These are phyloP conservation scores for Entomobrya multifasciata DNA, from an alignment of 2,888 invertebrate species.

Conservation along the genomic window DNA sequence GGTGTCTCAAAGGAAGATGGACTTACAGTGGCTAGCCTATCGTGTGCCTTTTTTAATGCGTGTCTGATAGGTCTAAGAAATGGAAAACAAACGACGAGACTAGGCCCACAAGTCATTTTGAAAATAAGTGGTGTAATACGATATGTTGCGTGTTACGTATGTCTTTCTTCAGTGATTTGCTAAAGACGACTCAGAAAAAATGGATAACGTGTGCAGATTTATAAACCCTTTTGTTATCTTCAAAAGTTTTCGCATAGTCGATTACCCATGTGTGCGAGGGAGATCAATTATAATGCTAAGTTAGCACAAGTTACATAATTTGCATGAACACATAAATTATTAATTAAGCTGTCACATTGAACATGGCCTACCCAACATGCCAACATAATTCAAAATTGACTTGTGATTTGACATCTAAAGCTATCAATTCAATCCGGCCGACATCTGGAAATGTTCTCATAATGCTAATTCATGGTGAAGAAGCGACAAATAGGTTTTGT, in stretches of 20 bases:
- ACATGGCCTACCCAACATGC: background rate
- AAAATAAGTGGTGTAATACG: too few relatives aligned
- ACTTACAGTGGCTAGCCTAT: slow-evolving; percentile 14
- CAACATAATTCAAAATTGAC: background rate
- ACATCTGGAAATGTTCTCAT: slow-evolving; percentile 10
- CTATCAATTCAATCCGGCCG: too few relatives aligned
- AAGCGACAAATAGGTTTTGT: background rate
- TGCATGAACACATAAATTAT: background rate
- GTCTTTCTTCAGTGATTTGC: background rate
- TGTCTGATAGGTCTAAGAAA: background rate
- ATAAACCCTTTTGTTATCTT: background rate
- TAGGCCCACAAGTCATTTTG: slow-evolving; percentile 22
- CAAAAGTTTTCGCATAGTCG: background rate
- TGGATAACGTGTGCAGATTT: background rate
- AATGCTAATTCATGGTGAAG: background rate
- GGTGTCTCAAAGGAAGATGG: too few relatives aligned
- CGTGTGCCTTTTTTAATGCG: slow-evolving; percentile 1
- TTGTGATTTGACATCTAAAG: too few relatives aligned
- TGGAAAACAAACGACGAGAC: background rate
- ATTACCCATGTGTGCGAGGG: too few relatives aligned
- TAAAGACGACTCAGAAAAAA: background rate
- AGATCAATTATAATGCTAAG: background rate
- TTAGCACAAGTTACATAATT: too few relatives aligned
- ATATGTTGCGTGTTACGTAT: too few relatives aligned
- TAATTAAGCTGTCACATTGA: background rate